Base-by-base conservation (phyloP, 2,888 invertebrate genomes). In the Dexiosoma caninum region DNA sequence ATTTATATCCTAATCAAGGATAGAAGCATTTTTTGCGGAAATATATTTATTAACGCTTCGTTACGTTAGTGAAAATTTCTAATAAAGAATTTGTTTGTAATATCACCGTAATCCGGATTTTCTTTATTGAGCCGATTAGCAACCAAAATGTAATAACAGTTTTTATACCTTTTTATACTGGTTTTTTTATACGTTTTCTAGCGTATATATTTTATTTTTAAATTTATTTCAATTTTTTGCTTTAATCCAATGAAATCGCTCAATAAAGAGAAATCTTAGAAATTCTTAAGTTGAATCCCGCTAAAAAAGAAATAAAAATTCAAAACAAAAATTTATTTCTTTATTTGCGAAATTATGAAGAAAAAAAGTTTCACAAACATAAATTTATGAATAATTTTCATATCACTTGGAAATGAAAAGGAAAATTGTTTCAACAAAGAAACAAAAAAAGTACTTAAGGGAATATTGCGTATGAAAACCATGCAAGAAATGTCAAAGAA, bases 311-410 rank as follows among this genome's bases (percentile, higher is more conserved):
- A 23, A 53, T 42, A 5, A 16, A 30, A 40, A 49, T 27, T 35
- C 27, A 19, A 46, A 32, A 60, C 14, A 2, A 49, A 57, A 23
- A 21, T 23, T 10, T 19, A 23, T 14, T n/a, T 49, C 19, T 55
- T 55, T n/a, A 32, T 53, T 19, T 53, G n/a, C n/a, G n/a, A 62
- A 32, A 2, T 1, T 37, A 27, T 23, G 19, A 53, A 60, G 42
- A 23, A 14, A 32, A 37, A 30, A 59, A 42, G 19, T 49, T 62
- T 55, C 37, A 37, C 37, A 67, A 12, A 42, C 19, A 49, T 57
- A 32, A 67, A 51, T 49, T 75, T 32, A 66, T 59, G 57, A 66
- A 66, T 59, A 75, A 57, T 49, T 44, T 49, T 27, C 32, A 57
- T 75, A 21, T 57, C n/a, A 14, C 14, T 21, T 27, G 21, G 35